Evolutionary conservation across 2,113 vertebrate species (phyloP), one percentile per base, ranked within the genome.

Genomic region (Bothrops jararaca): DNA sequence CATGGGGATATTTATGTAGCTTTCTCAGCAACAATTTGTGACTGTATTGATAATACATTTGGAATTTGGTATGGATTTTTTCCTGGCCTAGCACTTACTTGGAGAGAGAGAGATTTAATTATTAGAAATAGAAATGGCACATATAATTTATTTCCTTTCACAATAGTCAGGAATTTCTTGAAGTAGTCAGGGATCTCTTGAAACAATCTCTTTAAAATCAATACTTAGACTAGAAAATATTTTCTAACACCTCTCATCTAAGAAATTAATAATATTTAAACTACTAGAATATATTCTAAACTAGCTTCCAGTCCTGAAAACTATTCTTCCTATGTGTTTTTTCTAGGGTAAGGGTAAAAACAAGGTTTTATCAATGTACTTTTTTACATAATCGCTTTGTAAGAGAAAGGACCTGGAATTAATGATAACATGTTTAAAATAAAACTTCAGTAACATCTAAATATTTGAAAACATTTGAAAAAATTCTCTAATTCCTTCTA

Each of bases 201-300:
- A 48, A 90, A 74, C 4, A 60, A 60, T 11, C 24, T 26, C 24
- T 60, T 60, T 60, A 60, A 60, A 60, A 60, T 42, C 4, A 88
- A 69, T 69, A n/a, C 13, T 54, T 39, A 20, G 23, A 42, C 39
- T 34, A 29, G 7, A 94, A 95, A 95, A 89, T 69, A 24, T 48
- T 91, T 93, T 69, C 85, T 88, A 7, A 93, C 92, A 90, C 48
- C 88, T 94, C 92, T 93, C 92, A 92, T 92, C 93, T 89, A 93
- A 94, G 93, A 94, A 89, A 91, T 92, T 87, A 69, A 11, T 50
- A 3, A 0, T 0, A 11, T 50, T 57, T 52, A 92, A 86, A 87
- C 45, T 50, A n/a, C 23, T 85, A 69, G 39, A 89, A 92, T 48
- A 89, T 89, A 85, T 92, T 92, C 15, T 74, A 89, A 57, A 89